phyloP scores from a whole-genome alignment of 1,140 invertebrate species.

The Micrasema minimum region DNA sequence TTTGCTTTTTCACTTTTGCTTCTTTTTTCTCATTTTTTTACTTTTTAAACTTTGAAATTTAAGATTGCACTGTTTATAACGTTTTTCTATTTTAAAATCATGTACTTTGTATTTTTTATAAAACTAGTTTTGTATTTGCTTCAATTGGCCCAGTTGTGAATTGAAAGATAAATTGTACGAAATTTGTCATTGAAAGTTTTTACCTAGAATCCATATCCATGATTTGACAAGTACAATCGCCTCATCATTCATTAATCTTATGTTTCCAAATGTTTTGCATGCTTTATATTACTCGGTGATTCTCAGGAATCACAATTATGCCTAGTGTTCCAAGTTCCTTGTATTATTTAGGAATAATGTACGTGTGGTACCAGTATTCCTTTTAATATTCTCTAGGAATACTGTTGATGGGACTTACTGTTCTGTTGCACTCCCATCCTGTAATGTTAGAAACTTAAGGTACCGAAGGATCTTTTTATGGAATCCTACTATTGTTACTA shows the following conservation, averaged over 20 bases:
- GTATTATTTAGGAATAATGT: conserved; percentile 13
- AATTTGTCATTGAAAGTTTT: conserved; percentile 7
- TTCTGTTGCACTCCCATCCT: too few relatives aligned
- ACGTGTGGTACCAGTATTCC: too few relatives aligned
- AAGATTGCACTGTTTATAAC: conserved; percentile 18
- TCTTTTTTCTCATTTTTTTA: conserved; percentile 29
- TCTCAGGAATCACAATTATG: conserved; percentile 18
- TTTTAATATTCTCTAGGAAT: conserved; percentile 15
- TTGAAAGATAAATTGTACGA: conserved; percentile 3
- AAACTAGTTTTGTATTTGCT: conserved; percentile 45
- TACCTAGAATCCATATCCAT: conserved; percentile 11
- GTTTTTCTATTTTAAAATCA: conserved; percentile 28
- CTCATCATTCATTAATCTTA: not conserved
- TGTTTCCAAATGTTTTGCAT: conserved; percentile 18
- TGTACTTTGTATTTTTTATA: conserved; percentile 24
- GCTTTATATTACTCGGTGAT: conserved; percentile 20
- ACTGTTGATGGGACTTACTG: not conserved
- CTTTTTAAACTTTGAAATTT: conserved; percentile 32
- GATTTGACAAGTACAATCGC: conserved; percentile 21
- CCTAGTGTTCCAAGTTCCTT: not conserved
- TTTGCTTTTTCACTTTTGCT: conserved; percentile 34
- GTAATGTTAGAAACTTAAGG: too few relatives aligned
- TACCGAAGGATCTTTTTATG: too few relatives aligned
- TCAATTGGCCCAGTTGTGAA: conserved; percentile 49
- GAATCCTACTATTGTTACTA: not conserved